These are phyloP conservation scores for Monopis laevigella DNA, from an alignment of 2,888 invertebrate genomes.

Conservation along the genomic window DNA sequence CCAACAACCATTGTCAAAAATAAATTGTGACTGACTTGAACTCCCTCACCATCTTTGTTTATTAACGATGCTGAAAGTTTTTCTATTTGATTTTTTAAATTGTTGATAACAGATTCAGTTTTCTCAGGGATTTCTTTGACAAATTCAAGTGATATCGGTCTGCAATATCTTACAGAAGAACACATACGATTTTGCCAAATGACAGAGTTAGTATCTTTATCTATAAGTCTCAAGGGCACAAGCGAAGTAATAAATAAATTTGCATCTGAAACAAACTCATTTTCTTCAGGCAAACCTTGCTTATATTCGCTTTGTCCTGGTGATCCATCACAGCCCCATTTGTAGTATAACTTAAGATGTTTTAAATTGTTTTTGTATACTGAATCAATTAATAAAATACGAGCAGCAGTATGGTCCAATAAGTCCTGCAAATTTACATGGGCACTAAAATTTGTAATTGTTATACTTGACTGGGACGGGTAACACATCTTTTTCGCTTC, in stretches of 20 bases:
- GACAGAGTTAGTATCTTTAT: conserved; percentile 16
- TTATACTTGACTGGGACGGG: conserved; percentile 7
- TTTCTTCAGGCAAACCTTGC: conserved; percentile 17
- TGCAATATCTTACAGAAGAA: conserved; percentile 18
- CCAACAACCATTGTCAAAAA: conserved; percentile 23
- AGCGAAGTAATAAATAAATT: conserved; percentile 20
- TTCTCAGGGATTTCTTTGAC: conserved; percentile 19
- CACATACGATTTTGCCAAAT: conserved; percentile 24
- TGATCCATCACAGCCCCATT: conserved; percentile 20
- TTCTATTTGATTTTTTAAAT: conserved; percentile 14
- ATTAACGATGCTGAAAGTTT: conserved; percentile 16
- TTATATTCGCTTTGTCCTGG: conserved; percentile 19
- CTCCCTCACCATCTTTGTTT: conserved; percentile 16
- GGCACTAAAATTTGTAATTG: conserved; percentile 9
- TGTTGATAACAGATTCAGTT: conserved; percentile 17
- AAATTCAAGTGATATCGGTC: conserved; percentile 20
- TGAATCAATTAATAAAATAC: conserved; percentile 19
- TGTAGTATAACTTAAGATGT: conserved; percentile 14
- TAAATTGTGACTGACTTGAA: conserved; percentile 20
- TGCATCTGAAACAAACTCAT: conserved; percentile 17
- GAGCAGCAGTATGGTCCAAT: conserved; percentile 20
- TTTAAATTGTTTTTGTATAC: conserved; percentile 13
- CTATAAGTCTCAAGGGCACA: conserved; percentile 20
- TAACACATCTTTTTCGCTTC: conserved; percentile 10
- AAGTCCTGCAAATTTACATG: conserved; percentile 18